Evolutionary conservation across 2,113 vertebrate genomes (phyloP).

Genomic region (Rousettus leschenaultii): DNA sequence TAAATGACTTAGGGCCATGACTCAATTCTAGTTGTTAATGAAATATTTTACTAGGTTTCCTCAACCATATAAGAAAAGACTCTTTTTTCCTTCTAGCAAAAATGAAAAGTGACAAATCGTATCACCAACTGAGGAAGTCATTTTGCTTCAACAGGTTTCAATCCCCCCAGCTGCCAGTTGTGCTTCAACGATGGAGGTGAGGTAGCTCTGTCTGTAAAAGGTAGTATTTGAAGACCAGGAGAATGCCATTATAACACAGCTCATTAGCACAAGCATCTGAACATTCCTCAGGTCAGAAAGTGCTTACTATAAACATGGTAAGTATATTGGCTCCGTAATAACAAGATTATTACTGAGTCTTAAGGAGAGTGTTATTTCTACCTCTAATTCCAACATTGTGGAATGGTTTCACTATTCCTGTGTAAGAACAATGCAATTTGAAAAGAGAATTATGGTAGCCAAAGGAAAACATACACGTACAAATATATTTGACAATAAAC

Average conservation of each 20-base stretch:
- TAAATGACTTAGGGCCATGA: not conserved
- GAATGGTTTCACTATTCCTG: not conserved
- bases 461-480: not conserved
- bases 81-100: not conserved
- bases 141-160: not conserved
- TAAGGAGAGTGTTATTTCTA: not conserved
- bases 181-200: not conserved
- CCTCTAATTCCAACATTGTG: not conserved
- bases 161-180: not conserved
- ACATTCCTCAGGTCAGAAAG: accelerated
- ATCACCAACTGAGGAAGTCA: not conserved
- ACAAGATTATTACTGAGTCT: not conserved
- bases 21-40: not conserved
- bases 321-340: accelerated
- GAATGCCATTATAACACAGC: not conserved
- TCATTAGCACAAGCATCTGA: not conserved
- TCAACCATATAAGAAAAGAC: not conserved
- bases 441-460: not conserved
- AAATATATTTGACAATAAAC: not conserved
- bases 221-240: not conserved
- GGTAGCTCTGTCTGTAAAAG: not conserved
- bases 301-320: not conserved
- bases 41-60: not conserved
- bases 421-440: not conserved
- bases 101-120: not conserved